Base-by-base conservation (phyloP, 2,888 invertebrate species). In the Argyresthia albistria region DNA sequence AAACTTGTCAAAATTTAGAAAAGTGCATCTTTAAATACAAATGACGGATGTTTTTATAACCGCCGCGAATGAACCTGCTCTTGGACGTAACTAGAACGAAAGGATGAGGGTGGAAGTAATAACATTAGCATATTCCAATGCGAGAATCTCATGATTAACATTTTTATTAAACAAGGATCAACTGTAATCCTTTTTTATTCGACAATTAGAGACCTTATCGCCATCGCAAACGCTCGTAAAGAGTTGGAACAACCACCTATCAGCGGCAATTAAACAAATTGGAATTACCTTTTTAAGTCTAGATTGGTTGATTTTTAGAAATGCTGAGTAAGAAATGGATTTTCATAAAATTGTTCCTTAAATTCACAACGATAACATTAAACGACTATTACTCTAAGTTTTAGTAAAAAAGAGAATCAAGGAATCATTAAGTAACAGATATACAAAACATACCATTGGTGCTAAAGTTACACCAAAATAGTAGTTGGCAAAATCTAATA, bases 101-200 rank as follows among this genome's bases (percentile, higher is more conserved):
- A 25, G 25, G 25, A 25, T 25, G 25, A 25, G 16, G 35, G 43
- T n/a, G 69, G 53, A 49, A 55, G 70, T 69, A 53, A 69, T 77
- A 73, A 76, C 67, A 87, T 87, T 87, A 73, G 80, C 86, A 87
- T 87, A 80, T 60, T 69, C 69, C 73, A 74, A 67, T 72, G 75
- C 73, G 62, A 77, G 52, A 77, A 80, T 79, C 74, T 78, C 79
- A 78, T 78, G 76, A 86, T 86, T 87, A 87, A 84, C 86, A 86
- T 86, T 86, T 87, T 86, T 86, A 87, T 86, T 86, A 87, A 86
- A 84, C 80, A 74, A 69, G 80, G 86, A 86, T 86, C 80, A 80
- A 63, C 62, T 64, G 61, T 81, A 84, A 87, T 84, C 87, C 86
- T 86, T 86, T 84, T 87, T 86, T 87, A 87, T 87, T 83, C 70